Evolutionary conservation across 2,797 vertebrate species (phyloP), one percentile per base, ranked within the genome.

Genomic region (Schizothorax lantsangensis): DNA sequence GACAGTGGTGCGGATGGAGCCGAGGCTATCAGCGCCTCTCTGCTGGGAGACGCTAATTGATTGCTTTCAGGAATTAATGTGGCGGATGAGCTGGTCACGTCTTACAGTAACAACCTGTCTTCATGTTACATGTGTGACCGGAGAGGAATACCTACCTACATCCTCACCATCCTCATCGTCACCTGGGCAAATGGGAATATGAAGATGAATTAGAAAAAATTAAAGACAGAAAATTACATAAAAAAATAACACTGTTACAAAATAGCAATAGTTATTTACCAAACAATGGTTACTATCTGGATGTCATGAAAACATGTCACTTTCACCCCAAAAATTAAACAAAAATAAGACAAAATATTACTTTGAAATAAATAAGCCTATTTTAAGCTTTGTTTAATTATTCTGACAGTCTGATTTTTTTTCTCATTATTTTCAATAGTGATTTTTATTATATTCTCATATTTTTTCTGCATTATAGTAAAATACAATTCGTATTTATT

Each of bases 1-100:
- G 72, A 89, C 89, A 71, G 90, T 84, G 86, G 68, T 80, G 87
- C 36, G 54, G 83, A 85, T 17, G 52, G 88, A 92, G 88, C 91
- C 91, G 54, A 85, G 91, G 87, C 80, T 92, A 91, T 91, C 91
- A 91, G 91, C 91, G 91, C 89, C 91, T 90, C 93, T 93, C 93
- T 92, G 84, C 86, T 88, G 90, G 87, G 89, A 90, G 85, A 88
- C 90, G 90, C 89, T 94, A 94, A 95, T 93, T 95, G 94, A 95
- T 95, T 95, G 91, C 90, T 93, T 94, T 95, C 91, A 91, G 86
- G 87, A 84, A 79, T 89, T 93, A 94, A 95, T 94, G 91, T 81
- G 88, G 83, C 59, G 64, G 86, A 83, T 83, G 84, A 83, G 77
- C 38, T 64, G 80, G 33, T 82, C 77, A 81, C 62, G 36, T 84